Evolutionary conservation across 2,113 vertebrate species (phyloP), one percentile per base, ranked within the genome.

Genomic region (Bubo scandiacus): DNA sequence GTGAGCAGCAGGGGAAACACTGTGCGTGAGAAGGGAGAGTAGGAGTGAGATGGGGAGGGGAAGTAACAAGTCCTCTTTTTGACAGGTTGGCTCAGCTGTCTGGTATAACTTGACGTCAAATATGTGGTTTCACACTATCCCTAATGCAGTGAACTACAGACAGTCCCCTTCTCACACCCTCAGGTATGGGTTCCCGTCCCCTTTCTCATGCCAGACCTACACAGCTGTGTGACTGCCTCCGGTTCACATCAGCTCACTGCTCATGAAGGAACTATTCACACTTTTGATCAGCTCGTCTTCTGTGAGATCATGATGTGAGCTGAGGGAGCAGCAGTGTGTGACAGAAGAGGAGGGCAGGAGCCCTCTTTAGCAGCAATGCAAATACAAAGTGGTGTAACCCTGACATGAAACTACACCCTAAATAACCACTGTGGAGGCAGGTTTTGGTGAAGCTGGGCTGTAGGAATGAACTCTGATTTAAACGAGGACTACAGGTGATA

Each of bases 1-100:
- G 58, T 22, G 29, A 91, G 49, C 0, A 2, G n/a, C 3, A 2
- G 52, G 15, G 47, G 17, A 65, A 70, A 75, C 0, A 2, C 23
- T 13, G 9, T 42, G 52, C 0, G 0, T 8, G 78, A 90, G 66
- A 30, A 82, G 54, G 57, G 42, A 91, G 52, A 2, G 40, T 59
- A 78, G 42, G 74, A 68, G 25, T n/a, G 34, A 92, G 58, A 43
- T n/a, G 63, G 45, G 30, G 54, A 86, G 18, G 32, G 71, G 58
- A 92, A 92, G 55, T 65, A 72, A 80, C 34, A 73, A 77, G 49
- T 6, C 12, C 11, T 84, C n/a, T 67, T 72, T 79, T 36, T 49
- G 57, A 57, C 40, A 54, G 19, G 34, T 29, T 90, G 58, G 45
- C 66, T 85, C 54, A 82, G 34, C 18, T 80, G 23, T 47, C 74